phyloP scores from a whole-genome alignment of 2,888 invertebrate species.

The Nomada flava region DNA sequence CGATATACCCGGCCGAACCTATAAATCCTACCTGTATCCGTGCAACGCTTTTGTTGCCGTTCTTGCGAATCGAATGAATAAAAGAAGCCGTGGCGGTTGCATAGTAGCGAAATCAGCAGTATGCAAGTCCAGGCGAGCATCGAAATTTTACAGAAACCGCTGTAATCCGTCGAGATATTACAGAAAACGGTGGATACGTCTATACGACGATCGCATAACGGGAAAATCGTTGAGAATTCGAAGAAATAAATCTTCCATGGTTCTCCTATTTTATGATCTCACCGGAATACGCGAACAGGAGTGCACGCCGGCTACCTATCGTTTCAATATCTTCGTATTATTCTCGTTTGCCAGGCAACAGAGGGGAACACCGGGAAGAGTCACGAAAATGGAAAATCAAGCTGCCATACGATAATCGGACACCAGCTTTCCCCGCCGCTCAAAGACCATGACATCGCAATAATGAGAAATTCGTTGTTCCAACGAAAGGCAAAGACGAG shows the following conservation, averaged over 20 bases:
- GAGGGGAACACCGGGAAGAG: conserved; percentile 12
- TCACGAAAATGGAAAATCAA: conserved; percentile 55
- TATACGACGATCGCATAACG: conserved; percentile 10
- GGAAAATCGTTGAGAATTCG: conserved; percentile 21
- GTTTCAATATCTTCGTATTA: conserved; percentile 29
- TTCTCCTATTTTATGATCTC: conserved; percentile 25
- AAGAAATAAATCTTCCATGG: conserved; percentile 18
- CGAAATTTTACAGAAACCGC: conserved; percentile 1
- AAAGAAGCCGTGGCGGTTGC: conserved; percentile 42
- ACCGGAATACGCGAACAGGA: not conserved
- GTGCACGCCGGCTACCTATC: not conserved
- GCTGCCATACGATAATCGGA: conserved; percentile 43
- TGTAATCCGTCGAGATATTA: conserved; percentile 35
- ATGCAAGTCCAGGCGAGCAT: no score
- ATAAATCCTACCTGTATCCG: conserved; percentile 39
- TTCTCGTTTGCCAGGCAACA: conserved; percentile 2
- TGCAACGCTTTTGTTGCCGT: conserved; percentile 18
- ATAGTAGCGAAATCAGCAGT: not conserved
- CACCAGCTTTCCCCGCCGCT: conserved; percentile 17
- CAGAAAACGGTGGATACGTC: conserved; percentile 6
- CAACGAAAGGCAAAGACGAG: conserved; percentile 23
- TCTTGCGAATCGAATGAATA: conserved; percentile 45
- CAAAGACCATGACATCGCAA: conserved; percentile 42
- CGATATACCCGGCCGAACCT: conserved; percentile 21
- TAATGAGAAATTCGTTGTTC: conserved; percentile 63